Conservation (phyloP, 2,888 invertebrate genomes). For the Drosophila nigricruria region DNA sequence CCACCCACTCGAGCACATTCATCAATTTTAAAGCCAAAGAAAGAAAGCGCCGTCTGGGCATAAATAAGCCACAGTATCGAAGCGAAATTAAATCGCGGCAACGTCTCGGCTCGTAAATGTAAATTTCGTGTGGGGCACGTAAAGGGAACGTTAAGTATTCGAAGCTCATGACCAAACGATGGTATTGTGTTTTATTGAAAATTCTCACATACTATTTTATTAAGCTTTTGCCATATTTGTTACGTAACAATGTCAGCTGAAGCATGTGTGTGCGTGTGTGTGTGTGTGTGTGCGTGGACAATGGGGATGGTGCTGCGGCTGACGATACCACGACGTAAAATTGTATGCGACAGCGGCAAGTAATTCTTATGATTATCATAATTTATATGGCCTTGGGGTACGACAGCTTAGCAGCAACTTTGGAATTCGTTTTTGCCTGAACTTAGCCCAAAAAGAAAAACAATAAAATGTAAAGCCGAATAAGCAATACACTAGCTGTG, state of each 20-base stretch:
- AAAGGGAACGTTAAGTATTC: slow-evolving; percentile 65
- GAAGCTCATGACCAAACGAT: slow-evolving; percentile 46
- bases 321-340: slow-evolving; percentile 26
- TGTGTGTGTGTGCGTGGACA: slow-evolving; percentile 14
- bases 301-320: slow-evolving; percentile 3
- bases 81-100: slow-evolving; percentile 46
- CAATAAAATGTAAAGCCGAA: not conserved
- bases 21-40: slow-evolving; percentile 71
- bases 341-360: slow-evolving; percentile 61
- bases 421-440: slow-evolving; percentile 35
- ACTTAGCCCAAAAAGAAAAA: slow-evolving; percentile 34
- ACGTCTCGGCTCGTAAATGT: slow-evolving; percentile 35
- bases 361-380: slow-evolving; percentile 81
- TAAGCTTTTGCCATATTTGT: slow-evolving; percentile 53
- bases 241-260: slow-evolving; percentile 48
- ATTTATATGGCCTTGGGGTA: slow-evolving; percentile 78
- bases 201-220: slow-evolving; percentile 63
- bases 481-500: not conserved
- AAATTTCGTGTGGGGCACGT: slow-evolving; percentile 63
- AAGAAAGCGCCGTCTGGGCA: slow-evolving; percentile 18
- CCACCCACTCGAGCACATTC: slow-evolving; percentile 48
- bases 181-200: slow-evolving; percentile 61
- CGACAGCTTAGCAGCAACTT: slow-evolving; percentile 48
- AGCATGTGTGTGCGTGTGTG: slow-evolving; percentile 2
- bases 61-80: slow-evolving; percentile 11